Percentiles rank a stretch among this genome's conserved stretches.
These are phyloP conservation scores for Cephus cinctus DNA, from an alignment of 1,140 invertebrate genomes.

Conservation along the genomic window DNA sequence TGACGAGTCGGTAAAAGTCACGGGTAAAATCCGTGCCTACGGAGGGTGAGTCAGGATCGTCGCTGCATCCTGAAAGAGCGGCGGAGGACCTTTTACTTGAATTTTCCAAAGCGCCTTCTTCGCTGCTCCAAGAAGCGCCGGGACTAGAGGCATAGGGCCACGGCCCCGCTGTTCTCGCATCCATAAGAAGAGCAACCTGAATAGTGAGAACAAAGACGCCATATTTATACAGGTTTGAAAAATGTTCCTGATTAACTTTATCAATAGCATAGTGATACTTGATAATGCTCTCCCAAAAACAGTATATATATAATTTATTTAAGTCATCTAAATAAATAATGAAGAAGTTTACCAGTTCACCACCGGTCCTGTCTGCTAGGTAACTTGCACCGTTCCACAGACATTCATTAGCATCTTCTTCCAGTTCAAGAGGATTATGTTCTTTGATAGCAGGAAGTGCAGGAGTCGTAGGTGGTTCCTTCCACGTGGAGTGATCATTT, in stretches of 20 bases:
- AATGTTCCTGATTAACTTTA: background rate
- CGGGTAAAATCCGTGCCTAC: constrained; percentile 76
- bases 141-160: constrained; percentile 49
- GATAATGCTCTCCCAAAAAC: no score
- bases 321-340: background rate
- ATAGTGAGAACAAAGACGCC: no score
- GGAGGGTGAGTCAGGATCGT: constrained; percentile 64
- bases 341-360: constrained; percentile 47
- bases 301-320: background rate
- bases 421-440: constrained; percentile 68
- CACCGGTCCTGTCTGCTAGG: constrained; percentile 56
- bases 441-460: constrained; percentile 72
- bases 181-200: constrained; percentile 44
- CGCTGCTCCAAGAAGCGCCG: constrained; percentile 46
- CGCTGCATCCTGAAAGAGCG: constrained; percentile 64
- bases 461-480: constrained; percentile 59
- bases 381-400: constrained; percentile 70
- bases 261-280: no score
- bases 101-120: constrained; percentile 42
- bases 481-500: constrained; percentile 41
- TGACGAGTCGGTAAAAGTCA: constrained; percentile 75
- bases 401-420: constrained; percentile 72
- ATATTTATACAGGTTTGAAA: no score
- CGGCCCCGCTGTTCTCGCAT: constrained; percentile 36
- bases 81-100: constrained; percentile 66